phyloP scores from a whole-genome alignment of 2,888 invertebrate species.

The Andricus curvator region DNA sequence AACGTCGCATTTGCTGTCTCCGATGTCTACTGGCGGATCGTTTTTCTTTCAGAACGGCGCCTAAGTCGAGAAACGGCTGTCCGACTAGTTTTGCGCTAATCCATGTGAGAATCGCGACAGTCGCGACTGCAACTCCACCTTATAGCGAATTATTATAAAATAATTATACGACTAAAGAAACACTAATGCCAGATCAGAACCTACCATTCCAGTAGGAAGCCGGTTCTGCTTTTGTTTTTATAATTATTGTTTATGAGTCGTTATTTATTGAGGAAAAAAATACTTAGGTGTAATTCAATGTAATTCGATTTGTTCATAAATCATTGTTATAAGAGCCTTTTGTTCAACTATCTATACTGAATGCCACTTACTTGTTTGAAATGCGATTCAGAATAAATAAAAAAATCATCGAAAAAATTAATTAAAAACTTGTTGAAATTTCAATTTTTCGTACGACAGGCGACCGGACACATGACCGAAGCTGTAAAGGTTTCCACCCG shows the following conservation, averaged over 20 bases:
- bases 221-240: not conserved
- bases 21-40: slow-evolving; percentile 12
- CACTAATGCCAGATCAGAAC: not conserved
- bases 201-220: not conserved
- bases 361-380: too few relatives aligned
- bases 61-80: slow-evolving; percentile 19
- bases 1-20: slow-evolving; percentile 1
- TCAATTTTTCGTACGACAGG: too few relatives aligned
- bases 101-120: slow-evolving; percentile 38
- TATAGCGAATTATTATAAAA: slow-evolving; percentile 31
- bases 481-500: too few relatives aligned
- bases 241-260: not conserved
- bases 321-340: too few relatives aligned
- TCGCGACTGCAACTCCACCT: slow-evolving; percentile 18
- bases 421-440: too few relatives aligned
- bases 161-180: not conserved
- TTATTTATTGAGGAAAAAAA: too few relatives aligned
- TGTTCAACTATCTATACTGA: too few relatives aligned
- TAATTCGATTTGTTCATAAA: too few relatives aligned
- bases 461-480: too few relatives aligned
- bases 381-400: too few relatives aligned
- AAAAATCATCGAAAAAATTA: too few relatives aligned
- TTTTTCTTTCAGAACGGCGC: slow-evolving; percentile 35
- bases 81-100: slow-evolving; percentile 37
- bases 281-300: too few relatives aligned